Evolutionary conservation across 2,797 vertebrate genomes (phyloP).

Genomic region (Rhynchonycteris naso): DNA sequence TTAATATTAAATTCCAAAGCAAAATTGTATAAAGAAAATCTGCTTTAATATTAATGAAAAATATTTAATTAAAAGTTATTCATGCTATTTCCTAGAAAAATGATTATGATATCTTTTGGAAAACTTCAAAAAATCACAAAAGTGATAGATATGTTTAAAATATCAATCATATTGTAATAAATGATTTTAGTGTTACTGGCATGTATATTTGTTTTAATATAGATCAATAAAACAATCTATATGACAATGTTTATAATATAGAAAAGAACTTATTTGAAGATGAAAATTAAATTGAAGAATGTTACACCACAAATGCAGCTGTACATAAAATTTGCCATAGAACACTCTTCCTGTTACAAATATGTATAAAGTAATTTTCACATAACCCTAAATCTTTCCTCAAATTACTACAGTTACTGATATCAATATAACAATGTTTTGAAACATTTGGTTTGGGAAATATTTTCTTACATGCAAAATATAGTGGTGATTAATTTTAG

Average conservation of each 20-base stretch:
- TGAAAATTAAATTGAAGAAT: not conserved
- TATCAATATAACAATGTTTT: not conserved
- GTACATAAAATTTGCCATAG: not conserved
- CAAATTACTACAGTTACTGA: not conserved
- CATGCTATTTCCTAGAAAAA: not conserved
- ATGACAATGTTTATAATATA: not conserved
- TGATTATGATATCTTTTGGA: not conserved
- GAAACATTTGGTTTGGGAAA: not conserved
- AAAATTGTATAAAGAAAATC: not conserved
- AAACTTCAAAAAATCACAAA: not conserved
- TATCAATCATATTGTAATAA: not conserved
- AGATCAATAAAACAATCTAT: not conserved
- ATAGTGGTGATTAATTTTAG: not conserved
- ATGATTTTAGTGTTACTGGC: not conserved
- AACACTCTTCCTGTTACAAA: not conserved
- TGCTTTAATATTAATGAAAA: not conserved
- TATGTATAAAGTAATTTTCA: not conserved
- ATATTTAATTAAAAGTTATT: not conserved
- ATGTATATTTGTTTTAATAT: not conserved
- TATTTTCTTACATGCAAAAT: not conserved
- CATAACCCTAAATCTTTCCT: not conserved
- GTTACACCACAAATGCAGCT: not conserved
- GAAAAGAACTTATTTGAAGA: not conserved
- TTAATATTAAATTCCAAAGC: not conserved
- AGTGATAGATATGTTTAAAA: not conserved